A percentile compares a stretch with the other conserved stretches of the same genome.
Evolutionary conservation across 2,797 vertebrate species (phyloP).

Genomic region (Enteromius fasciolatus): DNA sequence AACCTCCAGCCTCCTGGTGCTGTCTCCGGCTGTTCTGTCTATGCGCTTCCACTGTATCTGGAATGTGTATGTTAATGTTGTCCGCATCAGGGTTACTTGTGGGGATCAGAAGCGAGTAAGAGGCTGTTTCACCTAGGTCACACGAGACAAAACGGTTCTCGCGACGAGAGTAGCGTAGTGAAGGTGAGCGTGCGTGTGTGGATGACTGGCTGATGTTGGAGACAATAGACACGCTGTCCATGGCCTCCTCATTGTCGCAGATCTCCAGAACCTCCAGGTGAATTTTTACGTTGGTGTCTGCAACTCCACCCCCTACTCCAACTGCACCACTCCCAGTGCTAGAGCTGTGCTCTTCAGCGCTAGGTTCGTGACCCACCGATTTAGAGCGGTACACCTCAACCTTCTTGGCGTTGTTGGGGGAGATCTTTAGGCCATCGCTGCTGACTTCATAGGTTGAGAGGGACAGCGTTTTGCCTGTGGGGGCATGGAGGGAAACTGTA

Average conservation of each 20-base stretch:
- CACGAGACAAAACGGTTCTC: conserved; percentile 97
- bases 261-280: conserved; percentile 98
- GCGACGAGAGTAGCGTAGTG: conserved; percentile 90
- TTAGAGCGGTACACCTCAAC: conserved; percentile 97
- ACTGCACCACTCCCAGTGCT: conserved; percentile 58
- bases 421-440: conserved; percentile 90
- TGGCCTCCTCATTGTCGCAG: conserved; percentile 92
- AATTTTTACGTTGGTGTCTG: conserved; percentile 94
- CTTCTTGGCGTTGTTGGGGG: conserved; percentile 83
- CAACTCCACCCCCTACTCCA: conserved; percentile 63
- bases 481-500: conserved; percentile 93
- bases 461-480: conserved; percentile 93
- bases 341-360: conserved; percentile 78
- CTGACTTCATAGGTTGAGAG: conserved; percentile 97
- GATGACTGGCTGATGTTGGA: conserved; percentile 99
- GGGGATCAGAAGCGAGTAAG: conserved; percentile 94
- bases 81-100: conserved; percentile 82
- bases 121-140: conserved; percentile 93
- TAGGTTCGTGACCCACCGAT: conserved; percentile 96
- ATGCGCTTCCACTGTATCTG: conserved; percentile 96
- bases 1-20: conserved; percentile 80
- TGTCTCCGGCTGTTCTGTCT: conserved; percentile 90
- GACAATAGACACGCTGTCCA: conserved; percentile 97
- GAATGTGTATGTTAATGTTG: conserved; percentile 93
- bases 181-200: conserved; percentile 89